Evolutionary conservation across 2,888 invertebrate genomes (phyloP), one percentile per base, ranked within the genome.

Genomic region (Dasypogon diadema): DNA sequence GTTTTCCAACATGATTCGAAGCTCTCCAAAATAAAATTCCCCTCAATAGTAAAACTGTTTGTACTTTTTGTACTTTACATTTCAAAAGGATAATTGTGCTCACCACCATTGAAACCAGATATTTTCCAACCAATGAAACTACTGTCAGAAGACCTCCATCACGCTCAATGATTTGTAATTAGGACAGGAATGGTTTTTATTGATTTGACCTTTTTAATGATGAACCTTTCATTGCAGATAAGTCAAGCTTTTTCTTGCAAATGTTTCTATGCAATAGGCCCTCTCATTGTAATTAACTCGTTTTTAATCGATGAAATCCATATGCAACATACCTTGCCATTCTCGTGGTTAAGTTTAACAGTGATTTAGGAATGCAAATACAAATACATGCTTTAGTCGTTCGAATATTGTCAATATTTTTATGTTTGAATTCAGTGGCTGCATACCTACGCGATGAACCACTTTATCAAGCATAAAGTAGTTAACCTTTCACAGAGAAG

Each of bases 401-500:
- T 12, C 14, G 46, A 42, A 65, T 24, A 65, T 22, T 24, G 21
- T 65, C 18, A 65, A 65, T 65, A 65, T 65, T 42, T 65, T 46
- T 65, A 14, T 46, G 65, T 46, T 65, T 42, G 14, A 48, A n/a
- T 21, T 24, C 14, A 24, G 24, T 24, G 46, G 65, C 14, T 48
- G 46, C 30, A 12, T 42, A 42, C 16, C n/a, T 63, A 63, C 22
- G 24, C 22, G 14, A 46, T 12, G 42, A 65, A 24, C 48, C 26
- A 46, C 65, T 65, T 65, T 48, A 65, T 65, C 46, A 65, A 46
- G 48, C 46, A 26, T 48, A 65, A 65, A 70, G 34, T 70, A 70
- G 70, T 70, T 70, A 70, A 70, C 70, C 70, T 70, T 70, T 70
- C 54, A n/a, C 70, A 34, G 26, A 34, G 24, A 21, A 54, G 70